Evolutionary conservation across 2,888 invertebrate species (phyloP).

Genomic region (Drosophila crucigera): DNA sequence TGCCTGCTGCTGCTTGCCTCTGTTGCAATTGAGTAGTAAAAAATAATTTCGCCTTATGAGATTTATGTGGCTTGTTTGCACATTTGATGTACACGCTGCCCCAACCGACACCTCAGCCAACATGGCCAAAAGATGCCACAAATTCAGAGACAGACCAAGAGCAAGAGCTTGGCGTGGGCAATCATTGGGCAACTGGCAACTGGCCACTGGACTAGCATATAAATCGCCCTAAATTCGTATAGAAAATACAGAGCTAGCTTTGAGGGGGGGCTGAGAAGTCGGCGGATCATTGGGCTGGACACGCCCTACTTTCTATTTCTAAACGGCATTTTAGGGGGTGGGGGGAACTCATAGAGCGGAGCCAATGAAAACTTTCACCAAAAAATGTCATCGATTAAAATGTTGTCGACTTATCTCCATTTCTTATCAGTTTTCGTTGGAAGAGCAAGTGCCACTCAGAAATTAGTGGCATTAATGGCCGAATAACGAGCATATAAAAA

Average conservation of each 20-base stretch:
- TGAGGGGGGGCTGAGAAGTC: not conserved
- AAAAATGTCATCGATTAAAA: conserved; percentile 70
- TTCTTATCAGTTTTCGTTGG: conserved; percentile 55
- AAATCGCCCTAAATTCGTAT: conserved; percentile 54
- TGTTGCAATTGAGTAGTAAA: conserved; percentile 82
- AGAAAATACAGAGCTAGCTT: conserved; percentile 8
- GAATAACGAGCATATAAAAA: conserved; percentile 52
- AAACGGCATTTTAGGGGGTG: conserved; percentile 44
- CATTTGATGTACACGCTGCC: conserved; percentile 80
- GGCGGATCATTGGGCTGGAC: conserved; percentile 31
- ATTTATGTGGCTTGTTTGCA: conserved; percentile 83
- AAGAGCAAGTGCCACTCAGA: conserved; percentile 34
- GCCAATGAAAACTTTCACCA: conserved; percentile 67
- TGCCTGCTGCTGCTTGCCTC: conserved; percentile 22
- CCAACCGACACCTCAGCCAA: conserved; percentile 55
- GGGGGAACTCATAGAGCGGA: not conserved
- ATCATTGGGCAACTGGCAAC: conserved; percentile 8
- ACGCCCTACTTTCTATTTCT: conserved; percentile 78
- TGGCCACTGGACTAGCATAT: conserved; percentile 52
- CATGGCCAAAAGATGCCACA: conserved; percentile 55
- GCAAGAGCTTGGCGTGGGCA: conserved; percentile 46
- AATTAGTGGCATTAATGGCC: conserved; percentile 62
- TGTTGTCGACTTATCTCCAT: conserved; percentile 49
- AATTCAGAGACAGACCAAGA: conserved; percentile 4
- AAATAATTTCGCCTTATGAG: conserved; percentile 79